These are phyloP conservation scores for Oxyteleia sp. DNA, from an alignment of 2,888 invertebrate genomes.

Conservation along the genomic window DNA sequence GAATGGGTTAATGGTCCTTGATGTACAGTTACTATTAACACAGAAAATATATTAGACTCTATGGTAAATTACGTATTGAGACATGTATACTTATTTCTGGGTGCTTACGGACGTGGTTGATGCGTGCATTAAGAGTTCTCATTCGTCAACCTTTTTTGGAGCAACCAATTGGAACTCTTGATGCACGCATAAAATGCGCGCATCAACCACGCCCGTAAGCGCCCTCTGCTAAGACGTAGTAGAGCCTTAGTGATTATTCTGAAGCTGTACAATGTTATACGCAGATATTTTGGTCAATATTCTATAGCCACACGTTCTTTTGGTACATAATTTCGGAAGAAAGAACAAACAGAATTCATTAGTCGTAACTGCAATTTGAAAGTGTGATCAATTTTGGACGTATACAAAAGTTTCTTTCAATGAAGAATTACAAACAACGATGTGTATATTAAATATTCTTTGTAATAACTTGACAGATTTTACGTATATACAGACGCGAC, in stretches of 20 bases:
- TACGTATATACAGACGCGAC: constrained; percentile 44
- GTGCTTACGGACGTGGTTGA: too few species aligned
- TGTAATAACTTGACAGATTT: constrained; percentile 12
- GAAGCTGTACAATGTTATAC: constrained; percentile 59
- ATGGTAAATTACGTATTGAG: constrained; percentile 55
- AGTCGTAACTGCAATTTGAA: too few species aligned
- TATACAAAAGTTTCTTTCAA: too few species aligned
- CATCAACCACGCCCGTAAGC: too few species aligned
- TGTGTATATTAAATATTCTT: constrained; percentile 10
- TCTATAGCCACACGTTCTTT: constrained; percentile 30
- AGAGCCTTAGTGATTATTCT: constrained; percentile 49
- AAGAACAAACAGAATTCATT: too few species aligned
- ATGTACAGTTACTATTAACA: constrained; percentile 40
- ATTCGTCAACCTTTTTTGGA: too few species aligned
- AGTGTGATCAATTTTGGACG: too few species aligned
- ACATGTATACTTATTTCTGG: constrained; percentile 44
- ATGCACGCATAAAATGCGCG: too few species aligned
- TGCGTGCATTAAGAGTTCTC: too few species aligned
- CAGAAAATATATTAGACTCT: constrained; percentile 52
- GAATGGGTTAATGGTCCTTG: constrained; percentile 29
- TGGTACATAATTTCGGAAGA: background rate
- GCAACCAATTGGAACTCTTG: too few species aligned
- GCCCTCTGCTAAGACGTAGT: constrained; percentile 24
- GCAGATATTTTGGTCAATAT: constrained; percentile 32
- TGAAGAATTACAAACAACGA: constrained; percentile 30